phyloP scores from a whole-genome alignment of 64 coral and sea anemone species.

The Stichodactyla helianthus region DNA sequence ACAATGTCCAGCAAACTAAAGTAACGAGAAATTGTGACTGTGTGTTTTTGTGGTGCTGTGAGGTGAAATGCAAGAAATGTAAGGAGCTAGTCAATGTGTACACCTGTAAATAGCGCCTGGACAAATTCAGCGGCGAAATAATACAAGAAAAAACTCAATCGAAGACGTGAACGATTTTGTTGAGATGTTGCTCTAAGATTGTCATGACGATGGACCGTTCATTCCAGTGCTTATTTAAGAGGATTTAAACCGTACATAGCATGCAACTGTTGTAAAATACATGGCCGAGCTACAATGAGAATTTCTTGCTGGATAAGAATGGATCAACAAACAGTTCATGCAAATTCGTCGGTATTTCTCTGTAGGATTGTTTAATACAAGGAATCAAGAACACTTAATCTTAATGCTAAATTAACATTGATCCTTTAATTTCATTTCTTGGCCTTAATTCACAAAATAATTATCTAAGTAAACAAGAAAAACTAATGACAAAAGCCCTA shows the following conservation, averaged over 20 bases:
- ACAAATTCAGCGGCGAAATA: too few relatives aligned
- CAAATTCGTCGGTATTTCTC: neutral
- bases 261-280: neutral
- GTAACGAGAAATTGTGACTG: conserved; percentile 88
- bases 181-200: neutral
- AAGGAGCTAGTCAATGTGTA: conserved; percentile 76
- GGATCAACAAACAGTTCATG: neutral
- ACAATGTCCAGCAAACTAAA: conserved; percentile 85
- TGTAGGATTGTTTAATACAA: too few relatives aligned
- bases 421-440: too few relatives aligned
- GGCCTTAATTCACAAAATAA: too few relatives aligned
- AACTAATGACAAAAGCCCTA: too few relatives aligned
- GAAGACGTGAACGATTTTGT: neutral
- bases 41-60: conserved; percentile 91
- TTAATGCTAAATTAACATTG: too few relatives aligned
- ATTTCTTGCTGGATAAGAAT: too few relatives aligned
- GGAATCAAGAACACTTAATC: too few relatives aligned
- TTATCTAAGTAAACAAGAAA: too few relatives aligned
- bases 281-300: neutral
- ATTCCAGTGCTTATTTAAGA: neutral
- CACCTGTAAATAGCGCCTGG: conserved; percentile 76
- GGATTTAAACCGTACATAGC: neutral
- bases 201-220: neutral
- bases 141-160: neutral
- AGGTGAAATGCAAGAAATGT: conserved; percentile 88